Evolutionary conservation across 2,113 vertebrate genomes (phyloP).

Genomic region (Proterorhinus semilunaris): DNA sequence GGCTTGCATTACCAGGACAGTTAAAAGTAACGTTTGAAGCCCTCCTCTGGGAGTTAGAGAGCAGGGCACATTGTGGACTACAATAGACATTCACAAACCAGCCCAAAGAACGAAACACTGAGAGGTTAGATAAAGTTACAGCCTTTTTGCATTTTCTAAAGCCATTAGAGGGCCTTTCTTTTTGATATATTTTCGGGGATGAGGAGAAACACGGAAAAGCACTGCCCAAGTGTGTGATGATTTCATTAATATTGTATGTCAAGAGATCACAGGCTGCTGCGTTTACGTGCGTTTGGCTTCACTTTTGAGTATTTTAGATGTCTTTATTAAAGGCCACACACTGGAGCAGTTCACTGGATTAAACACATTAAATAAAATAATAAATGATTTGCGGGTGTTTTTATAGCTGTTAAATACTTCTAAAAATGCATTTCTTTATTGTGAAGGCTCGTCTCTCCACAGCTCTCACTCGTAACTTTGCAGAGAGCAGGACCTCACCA

Average conservation of each 20-base stretch:
- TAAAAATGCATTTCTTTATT: too few species aligned
- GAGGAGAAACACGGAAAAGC: constrained; percentile 55
- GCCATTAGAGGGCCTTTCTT: constrained; percentile 45
- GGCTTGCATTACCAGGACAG: constrained; percentile 44
- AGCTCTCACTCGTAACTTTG: too few species aligned
- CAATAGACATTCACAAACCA: constrained; percentile 36
- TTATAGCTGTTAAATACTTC: too few species aligned
- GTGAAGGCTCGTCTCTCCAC: too few species aligned
- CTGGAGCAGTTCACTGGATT: too few species aligned
- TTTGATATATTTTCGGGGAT: constrained; percentile 32
- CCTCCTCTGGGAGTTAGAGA: constrained; percentile 47
- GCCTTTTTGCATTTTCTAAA: constrained; percentile 59
- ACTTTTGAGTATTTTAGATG: neutral
- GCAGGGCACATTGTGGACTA: constrained; percentile 44
- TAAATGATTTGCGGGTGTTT: too few species aligned
- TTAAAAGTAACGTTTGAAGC: constrained; percentile 59
- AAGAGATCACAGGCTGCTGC: constrained; percentile 11
- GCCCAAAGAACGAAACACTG: constrained; percentile 36
- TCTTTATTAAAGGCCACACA: too few species aligned
- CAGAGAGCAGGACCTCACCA: too few species aligned
- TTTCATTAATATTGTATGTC: constrained; percentile 54
- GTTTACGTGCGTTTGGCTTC: constrained; percentile 9
- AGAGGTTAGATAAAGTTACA: constrained; percentile 41
- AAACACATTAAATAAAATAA: too few species aligned
- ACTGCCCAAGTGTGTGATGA: constrained; percentile 60